Evolutionary conservation across 2,888 invertebrate species (phyloP).

Genomic region (Ramazzottius varieornatus): DNA sequence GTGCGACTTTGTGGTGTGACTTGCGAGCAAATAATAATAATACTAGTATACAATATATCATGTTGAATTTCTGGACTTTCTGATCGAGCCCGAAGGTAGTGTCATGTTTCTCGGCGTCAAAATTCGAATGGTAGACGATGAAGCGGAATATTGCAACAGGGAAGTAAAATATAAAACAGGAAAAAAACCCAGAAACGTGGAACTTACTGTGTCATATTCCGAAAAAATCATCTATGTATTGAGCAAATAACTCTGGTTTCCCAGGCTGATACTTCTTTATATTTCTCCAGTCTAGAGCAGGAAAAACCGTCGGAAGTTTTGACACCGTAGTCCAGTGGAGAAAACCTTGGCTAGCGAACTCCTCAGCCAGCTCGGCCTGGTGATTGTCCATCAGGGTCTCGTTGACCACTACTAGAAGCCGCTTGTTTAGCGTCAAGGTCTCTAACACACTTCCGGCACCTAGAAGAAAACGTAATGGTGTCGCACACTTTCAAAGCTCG

Average conservation of each 20-base stretch:
- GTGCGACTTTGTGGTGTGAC: too few species aligned
- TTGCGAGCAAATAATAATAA: too few species aligned
- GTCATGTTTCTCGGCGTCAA: too few species aligned
- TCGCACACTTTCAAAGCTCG: background rate
- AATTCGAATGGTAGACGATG: too few species aligned
- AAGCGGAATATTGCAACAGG: too few species aligned
- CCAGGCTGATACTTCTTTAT: background rate
- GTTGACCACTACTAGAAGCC: background rate
- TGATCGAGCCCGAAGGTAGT: too few species aligned
- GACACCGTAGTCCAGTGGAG: background rate
- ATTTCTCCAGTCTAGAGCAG: background rate
- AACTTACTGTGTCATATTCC: background rate
- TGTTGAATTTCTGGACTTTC: too few species aligned
- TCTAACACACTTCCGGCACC: conserved; percentile 1
- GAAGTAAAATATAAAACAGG: too few species aligned
- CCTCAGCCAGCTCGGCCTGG: background rate
- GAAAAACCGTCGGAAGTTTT: background rate
- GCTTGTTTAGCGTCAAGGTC: background rate
- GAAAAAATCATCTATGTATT: background rate
- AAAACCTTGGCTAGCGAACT: background rate
- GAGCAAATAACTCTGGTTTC: background rate
- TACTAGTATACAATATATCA: too few species aligned
- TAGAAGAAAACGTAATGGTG: background rate
- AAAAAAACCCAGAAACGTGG: too few species aligned
- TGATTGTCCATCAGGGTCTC: background rate